Percentiles rank a stretch among this genome's conserved stretches.
Evolutionary conservation across 1,140 invertebrate genomes (phyloP).

Genomic region (Linepithema humile): DNA sequence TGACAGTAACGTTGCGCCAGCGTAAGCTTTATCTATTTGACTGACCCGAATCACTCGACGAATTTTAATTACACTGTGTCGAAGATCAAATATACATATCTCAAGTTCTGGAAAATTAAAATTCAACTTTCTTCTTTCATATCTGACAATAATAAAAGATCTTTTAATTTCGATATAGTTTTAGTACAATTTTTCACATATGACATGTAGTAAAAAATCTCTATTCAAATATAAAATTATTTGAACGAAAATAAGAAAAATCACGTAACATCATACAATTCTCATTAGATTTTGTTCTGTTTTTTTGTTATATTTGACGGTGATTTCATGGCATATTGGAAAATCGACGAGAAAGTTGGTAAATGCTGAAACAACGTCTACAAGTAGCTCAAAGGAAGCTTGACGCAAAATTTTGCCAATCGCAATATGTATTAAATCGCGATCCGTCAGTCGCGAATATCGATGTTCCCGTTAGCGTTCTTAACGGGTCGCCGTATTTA

Average conservation of each 20-base stretch:
- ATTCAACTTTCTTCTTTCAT: not conserved
- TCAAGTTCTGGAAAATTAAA: not conserved
- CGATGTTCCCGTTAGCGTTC: conserved; percentile 52
- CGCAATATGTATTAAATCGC: conserved; percentile 1
- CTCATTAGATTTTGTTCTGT: too few species aligned
- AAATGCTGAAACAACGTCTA: not conserved
- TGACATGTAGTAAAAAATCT: too few species aligned
- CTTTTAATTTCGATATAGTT: too few species aligned
- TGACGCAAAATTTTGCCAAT: not conserved
- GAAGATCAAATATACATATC: not conserved
- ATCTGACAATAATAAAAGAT: not conserved
- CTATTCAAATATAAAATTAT: too few species aligned
- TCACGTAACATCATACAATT: too few species aligned
- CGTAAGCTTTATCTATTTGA: not conserved
- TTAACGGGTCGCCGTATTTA: conserved; percentile 51
- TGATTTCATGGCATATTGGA: too few species aligned
- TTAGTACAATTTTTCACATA: too few species aligned
- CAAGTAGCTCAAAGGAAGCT: not conserved
- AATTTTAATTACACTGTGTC: not conserved
- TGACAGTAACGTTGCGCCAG: conserved; percentile 14
- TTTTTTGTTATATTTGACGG: too few species aligned
- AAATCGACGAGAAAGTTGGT: not conserved
- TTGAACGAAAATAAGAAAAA: too few species aligned
- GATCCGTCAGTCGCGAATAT: conserved; percentile 44
- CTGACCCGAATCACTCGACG: not conserved